Evolutionary conservation across 2,113 vertebrate species (phyloP), one percentile per base, ranked within the genome.

Genomic region (Mustela lutreola): DNA sequence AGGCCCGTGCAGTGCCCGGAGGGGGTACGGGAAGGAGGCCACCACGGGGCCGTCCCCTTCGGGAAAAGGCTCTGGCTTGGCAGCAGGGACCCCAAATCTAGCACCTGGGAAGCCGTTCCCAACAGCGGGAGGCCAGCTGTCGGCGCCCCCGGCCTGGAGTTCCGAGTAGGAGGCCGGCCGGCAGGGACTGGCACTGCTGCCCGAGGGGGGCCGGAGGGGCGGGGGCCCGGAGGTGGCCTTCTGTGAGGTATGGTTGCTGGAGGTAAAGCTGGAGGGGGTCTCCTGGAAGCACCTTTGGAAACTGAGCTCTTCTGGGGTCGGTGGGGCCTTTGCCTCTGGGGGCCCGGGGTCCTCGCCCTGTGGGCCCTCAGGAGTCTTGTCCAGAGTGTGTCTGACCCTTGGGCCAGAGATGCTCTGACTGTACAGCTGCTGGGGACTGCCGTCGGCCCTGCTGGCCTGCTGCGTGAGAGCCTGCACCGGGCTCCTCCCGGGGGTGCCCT

Each of bases 231-330:
- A 95, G 48, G 98, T 97, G 95, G 99, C 76, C 81, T 98, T 94
- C 75, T 99, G 99, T 99, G 99, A 99, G 99, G 99, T 99, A 99
- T 99, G 99, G 98, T 97, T 99, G 99, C 98, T 93, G 93, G 99
- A 99, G 98, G 98, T 99, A 97, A 99, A 99, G 98, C 99, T 98
- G 19, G 99, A 73, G 71, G 99, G 63, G 31, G 98, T 91, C 92
- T 99, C 99, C 73, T 99, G 99, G 97, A 99, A 99, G 98, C 99
- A 99, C 96, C 99, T 99, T 94, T 97, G 98, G 19, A 99, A 99
- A 98, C 85, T 92, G 39, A 99, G 98, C 14, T 99, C 99, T 42
- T 99, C 98, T 2, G 99, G 99, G 71, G 99, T 99, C 19, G 99
- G 98, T 82, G 99, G 99, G 1, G 98, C 98, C 93, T 99, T 98